Evolutionary conservation across 1,140 invertebrate species (phyloP).

Genomic region (Fopius arisanus): DNA sequence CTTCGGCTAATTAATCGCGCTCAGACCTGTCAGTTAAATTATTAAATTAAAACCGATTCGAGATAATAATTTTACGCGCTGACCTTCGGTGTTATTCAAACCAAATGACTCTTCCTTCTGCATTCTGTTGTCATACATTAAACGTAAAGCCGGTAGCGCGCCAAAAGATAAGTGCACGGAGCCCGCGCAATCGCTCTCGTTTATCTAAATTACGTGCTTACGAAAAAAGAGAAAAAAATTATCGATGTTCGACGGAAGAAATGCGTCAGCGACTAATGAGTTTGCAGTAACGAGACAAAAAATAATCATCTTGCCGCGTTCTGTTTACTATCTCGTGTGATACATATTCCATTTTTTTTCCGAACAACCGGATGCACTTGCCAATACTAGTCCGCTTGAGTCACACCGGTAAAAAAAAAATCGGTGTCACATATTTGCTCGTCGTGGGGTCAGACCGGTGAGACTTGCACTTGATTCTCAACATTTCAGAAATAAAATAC

Average conservation of each 20-base stretch:
- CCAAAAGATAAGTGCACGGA: background rate
- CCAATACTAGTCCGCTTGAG: background rate
- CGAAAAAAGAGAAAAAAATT: constrained; percentile 5
- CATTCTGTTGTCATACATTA: background rate
- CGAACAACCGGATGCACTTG: background rate
- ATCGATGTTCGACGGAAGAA: background rate
- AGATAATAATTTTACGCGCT: background rate
- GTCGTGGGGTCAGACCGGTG: background rate
- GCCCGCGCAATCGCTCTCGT: background rate
- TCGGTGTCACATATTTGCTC: background rate
- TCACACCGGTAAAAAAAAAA: background rate
- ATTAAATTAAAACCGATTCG: background rate
- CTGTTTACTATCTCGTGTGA: background rate
- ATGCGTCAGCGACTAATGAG: background rate
- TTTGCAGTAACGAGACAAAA: background rate
- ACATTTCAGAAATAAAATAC: background rate
- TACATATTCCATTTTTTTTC: background rate
- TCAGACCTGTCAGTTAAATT: background rate
- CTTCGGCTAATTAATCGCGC: background rate
- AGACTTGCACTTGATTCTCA: background rate
- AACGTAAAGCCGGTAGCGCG: background rate
- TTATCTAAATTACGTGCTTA: constrained; percentile 4
- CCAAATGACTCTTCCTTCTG: background rate
- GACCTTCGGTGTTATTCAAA: background rate
- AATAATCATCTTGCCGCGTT: background rate